Evolutionary conservation across 2,888 invertebrate genomes (phyloP).

Genomic region (Keiferia lycopersicella): DNA sequence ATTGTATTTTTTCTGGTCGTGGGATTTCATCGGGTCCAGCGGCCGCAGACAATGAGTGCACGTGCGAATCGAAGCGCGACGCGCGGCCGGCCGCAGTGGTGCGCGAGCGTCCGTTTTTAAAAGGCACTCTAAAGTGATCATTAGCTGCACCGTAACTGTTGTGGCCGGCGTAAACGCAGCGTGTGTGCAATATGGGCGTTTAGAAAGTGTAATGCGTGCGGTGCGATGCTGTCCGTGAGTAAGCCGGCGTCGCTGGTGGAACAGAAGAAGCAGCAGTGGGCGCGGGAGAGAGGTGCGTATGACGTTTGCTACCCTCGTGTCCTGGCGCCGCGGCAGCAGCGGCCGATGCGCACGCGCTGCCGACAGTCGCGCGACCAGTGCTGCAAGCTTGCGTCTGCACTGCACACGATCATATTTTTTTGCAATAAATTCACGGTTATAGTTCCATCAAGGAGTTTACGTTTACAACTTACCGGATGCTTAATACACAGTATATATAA

Average conservation of each 20-base stretch:
- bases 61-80: slow-evolving; percentile 72
- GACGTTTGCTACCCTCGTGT: not conserved
- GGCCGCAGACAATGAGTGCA: slow-evolving; percentile 71
- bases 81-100: slow-evolving; percentile 54
- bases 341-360: slow-evolving; percentile 33
- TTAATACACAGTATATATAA: too few relatives aligned
- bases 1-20: slow-evolving; percentile 43
- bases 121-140: slow-evolving; percentile 64
- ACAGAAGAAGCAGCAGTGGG: slow-evolving; percentile 96
- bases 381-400: slow-evolving; percentile 39
- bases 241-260: slow-evolving; percentile 86
- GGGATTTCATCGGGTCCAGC: slow-evolving; percentile 56
- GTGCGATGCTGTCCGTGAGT: slow-evolving; percentile 78
- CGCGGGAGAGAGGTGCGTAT: slow-evolving; percentile 91
- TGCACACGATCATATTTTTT: slow-evolving; percentile 41
- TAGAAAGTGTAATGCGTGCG: slow-evolving; percentile 76
- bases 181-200: slow-evolving; percentile 71
- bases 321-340: not conserved
- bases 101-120: slow-evolving; percentile 71
- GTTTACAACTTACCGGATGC: slow-evolving; percentile 39
- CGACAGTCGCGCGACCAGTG: slow-evolving; percentile 30
- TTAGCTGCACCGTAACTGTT: slow-evolving; percentile 75
- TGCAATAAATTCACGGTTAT: slow-evolving; percentile 56
- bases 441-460: slow-evolving; percentile 44
- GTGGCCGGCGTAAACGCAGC: slow-evolving; percentile 64